These are phyloP conservation scores for Trichogramma pretiosum DNA, from an alignment of 1,140 invertebrate genomes.

Conservation along the genomic window DNA sequence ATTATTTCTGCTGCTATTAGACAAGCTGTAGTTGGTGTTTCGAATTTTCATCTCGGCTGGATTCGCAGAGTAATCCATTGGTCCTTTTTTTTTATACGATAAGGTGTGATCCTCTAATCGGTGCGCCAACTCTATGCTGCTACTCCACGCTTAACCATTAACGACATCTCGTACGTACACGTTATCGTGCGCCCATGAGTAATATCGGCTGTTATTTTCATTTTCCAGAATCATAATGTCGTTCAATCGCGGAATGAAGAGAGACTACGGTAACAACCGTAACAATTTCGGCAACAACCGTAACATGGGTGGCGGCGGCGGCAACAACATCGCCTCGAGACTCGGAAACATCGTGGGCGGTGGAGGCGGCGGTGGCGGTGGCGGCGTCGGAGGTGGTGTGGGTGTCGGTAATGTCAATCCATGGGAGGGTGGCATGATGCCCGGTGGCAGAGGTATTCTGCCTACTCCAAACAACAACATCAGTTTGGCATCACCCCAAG, in stretches of 20 bases:
- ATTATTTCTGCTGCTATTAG: no score
- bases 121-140: no score
- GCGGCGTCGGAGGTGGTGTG: constrained; percentile 24
- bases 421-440: constrained; percentile 47
- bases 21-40: no score
- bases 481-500: constrained; percentile 41
- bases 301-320: constrained; percentile 22
- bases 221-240: constrained; percentile 29
- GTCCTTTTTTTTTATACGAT: no score
- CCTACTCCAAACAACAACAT: constrained; percentile 41
- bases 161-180: no score
- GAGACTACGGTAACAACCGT: constrained; percentile 33
- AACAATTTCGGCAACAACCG: constrained; percentile 33
- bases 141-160: no score
- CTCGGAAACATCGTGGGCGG: constrained; percentile 25
- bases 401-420: constrained; percentile 39
- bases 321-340: no score
- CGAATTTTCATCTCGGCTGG: no score
- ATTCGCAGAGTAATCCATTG: no score
- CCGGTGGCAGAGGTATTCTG: constrained; percentile 42
- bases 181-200: no score
- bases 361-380: constrained; percentile 25
- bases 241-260: constrained; percentile 39
- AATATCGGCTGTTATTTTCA: not conserved
- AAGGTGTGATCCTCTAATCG: no score